A percentile compares a stretch with the other conserved stretches of the same genome.
These are phyloP conservation scores for Thomomys bottae DNA, from an alignment of 2,113 vertebrate genomes.

Conservation along the genomic window DNA sequence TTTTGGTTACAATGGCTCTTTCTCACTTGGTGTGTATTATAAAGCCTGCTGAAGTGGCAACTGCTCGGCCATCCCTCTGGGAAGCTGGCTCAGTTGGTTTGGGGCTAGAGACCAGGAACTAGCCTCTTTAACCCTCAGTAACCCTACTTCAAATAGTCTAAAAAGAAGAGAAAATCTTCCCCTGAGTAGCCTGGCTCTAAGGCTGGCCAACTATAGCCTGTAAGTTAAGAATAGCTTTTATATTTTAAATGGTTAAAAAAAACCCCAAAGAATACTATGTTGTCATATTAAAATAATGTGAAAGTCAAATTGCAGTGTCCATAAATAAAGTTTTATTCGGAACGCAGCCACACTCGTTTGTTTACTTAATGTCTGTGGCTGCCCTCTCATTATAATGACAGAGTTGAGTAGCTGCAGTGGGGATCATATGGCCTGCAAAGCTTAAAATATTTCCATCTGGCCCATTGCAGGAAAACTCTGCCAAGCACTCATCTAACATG, in stretches of 20 bases:
- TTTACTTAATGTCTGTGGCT: neutral
- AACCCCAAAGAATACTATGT: neutral
- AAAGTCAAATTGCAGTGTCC: conserved; percentile 33
- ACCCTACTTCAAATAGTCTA: neutral
- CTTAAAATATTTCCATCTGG: conserved; percentile 27
- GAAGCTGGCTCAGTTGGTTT: neutral
- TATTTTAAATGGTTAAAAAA: conserved; percentile 17
- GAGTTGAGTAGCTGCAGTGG: neutral
- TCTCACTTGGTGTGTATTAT: neutral
- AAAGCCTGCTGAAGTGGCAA: neutral
- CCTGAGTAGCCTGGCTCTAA: neutral
- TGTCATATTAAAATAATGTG: conserved; percentile 37
- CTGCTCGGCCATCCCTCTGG: neutral
- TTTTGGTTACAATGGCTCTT: conserved; percentile 16
- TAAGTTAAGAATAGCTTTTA: neutral
- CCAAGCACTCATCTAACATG: neutral
- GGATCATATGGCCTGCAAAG: neutral
- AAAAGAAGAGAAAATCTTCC: neutral
- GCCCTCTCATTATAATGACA: neutral
- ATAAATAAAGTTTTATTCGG: conserved; percentile 11
- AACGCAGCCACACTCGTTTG: neutral
- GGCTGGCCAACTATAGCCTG: neutral
- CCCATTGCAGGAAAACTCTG: neutral
- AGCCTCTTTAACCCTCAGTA: neutral
- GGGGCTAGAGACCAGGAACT: neutral